Conservation (phyloP, 2,888 invertebrate species). For the Caenorhabditis sp. region DNA sequence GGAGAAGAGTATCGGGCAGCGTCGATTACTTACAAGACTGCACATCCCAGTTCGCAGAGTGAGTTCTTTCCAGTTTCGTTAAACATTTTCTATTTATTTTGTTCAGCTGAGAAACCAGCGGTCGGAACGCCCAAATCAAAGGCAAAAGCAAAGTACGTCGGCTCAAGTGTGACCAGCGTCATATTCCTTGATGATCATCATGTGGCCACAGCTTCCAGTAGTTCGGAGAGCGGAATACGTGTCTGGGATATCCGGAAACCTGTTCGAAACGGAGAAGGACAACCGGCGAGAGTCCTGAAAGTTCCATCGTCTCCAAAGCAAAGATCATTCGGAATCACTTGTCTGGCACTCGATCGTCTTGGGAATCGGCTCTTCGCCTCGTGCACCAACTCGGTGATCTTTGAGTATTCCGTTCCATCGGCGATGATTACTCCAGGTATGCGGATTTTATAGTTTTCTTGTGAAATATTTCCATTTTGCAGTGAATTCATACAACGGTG, state of each 20-base stretch:
- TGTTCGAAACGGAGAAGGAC: conserved; percentile 37
- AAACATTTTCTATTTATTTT: background rate
- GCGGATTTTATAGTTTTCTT: background rate
- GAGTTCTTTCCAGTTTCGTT: background rate
- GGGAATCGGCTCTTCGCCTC: conserved; percentile 53
- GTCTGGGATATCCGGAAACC: conserved; percentile 59
- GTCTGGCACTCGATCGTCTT: conserved; percentile 56
- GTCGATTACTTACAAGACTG: conserved; percentile 36
- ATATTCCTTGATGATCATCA: conserved; percentile 43
- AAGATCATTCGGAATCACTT: conserved; percentile 55
- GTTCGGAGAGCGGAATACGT: conserved; percentile 52
- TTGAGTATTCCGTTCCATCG: conserved; percentile 42
- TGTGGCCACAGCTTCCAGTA: conserved; percentile 53
- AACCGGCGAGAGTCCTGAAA: conserved; percentile 20
- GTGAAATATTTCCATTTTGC: conserved; percentile 1
- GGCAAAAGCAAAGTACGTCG: conserved; percentile 18
- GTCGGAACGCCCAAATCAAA: conserved; percentile 40
- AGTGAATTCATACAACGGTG: conserved; percentile 54
- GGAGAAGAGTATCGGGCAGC: conserved; percentile 34
- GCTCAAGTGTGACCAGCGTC: conserved; percentile 55
- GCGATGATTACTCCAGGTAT: conserved; percentile 13
- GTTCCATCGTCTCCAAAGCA: conserved; percentile 31
- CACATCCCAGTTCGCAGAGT: conserved; percentile 44
- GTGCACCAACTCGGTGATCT: conserved; percentile 59
- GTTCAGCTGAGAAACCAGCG: conserved; percentile 20